These are phyloP conservation scores for Ophion costatus DNA, from an alignment of 2,888 invertebrate genomes.

Conservation along the genomic window DNA sequence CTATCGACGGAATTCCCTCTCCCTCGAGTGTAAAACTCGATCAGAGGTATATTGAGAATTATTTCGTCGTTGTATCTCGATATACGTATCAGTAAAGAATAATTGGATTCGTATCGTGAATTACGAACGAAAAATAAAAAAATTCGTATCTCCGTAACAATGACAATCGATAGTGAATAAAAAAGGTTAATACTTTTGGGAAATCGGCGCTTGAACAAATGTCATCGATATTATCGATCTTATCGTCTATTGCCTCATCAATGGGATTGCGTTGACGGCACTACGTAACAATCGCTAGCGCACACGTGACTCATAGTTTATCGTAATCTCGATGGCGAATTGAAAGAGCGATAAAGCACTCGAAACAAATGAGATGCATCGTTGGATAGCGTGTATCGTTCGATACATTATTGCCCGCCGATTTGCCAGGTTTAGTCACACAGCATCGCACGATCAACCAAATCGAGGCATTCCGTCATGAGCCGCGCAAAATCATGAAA, in stretches of 20 bases:
- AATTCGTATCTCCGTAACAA: neutral
- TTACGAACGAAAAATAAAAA: neutral
- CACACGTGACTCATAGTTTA: slow-evolving; percentile 18
- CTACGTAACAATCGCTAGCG: neutral
- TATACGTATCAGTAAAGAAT: neutral
- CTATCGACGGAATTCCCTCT: neutral
- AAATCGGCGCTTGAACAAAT: too few species aligned
- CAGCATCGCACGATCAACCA: slow-evolving; percentile 17
- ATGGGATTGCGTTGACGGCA: slow-evolving; percentile 3
- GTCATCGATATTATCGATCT: neutral
- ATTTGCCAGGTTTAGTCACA: slow-evolving; percentile 39
- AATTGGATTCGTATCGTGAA: neutral
- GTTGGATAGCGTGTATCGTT: slow-evolving; percentile 14
- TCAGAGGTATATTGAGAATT: slow-evolving; percentile 25
- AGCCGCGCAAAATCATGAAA: slow-evolving; percentile 16
- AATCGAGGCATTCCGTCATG: slow-evolving; percentile 42
- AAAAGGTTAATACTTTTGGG: too few species aligned
- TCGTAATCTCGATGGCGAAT: slow-evolving; percentile 23
- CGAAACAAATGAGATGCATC: slow-evolving; percentile 51
- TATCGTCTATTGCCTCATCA: neutral
- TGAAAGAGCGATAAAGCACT: slow-evolving; percentile 41
- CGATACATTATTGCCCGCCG: slow-evolving; percentile 25
- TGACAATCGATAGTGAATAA: too few species aligned
- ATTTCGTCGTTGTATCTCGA: neutral
- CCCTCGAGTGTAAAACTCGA: neutral